Base-by-base conservation (phyloP, 1,140 invertebrate genomes). In the Dendroctonus ponderosae region DNA sequence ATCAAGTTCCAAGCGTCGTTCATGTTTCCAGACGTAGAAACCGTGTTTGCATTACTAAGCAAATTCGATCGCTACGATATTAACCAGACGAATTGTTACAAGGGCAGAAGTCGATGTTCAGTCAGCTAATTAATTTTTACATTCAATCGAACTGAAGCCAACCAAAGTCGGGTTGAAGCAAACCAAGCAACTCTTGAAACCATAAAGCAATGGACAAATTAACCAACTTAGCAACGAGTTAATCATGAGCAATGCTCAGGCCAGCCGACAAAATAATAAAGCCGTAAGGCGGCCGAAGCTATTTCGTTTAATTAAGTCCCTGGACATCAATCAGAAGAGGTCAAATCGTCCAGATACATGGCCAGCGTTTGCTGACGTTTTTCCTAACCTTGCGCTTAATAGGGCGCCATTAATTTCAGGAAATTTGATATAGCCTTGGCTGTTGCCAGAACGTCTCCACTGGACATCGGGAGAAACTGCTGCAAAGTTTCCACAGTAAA, bases 261-360 rank as follows among this genome's bases (percentile, higher is more conserved):
- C 38, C 6, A 9, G 38, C 50, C 44, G 39, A 54, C 15, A 49
- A 52, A 63, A 53, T 63, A 63, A 63, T 63, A 53, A 53, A 40
- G 9, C 7, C 5, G 11, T 41, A 38, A 14, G 54, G 40, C 40
- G 61, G 49, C 38, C 7, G 52, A 42, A 12, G 37, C 26, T 67
- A 61, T 67, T 67, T 38, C 26, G 39, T 42, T 49, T 62, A 67
- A 67, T 67, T 67, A 56, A 62, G 41, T 67, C 66, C 66, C 50
- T 61, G 52, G 58, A 52, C 59, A 57, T 67, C 66, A 54, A 67
- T 67, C 66, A 56, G 62, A 54, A 65, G 37, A 42, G 51, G 51
- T 62, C 51, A 56, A 48, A 62, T 56, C n/a, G 43, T 42, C 38
- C 11, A 56, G 38, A 57, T 57, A 49, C 53, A n/a, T 15, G 49